Evolutionary conservation across 2,797 vertebrate species (phyloP), one percentile per base, ranked within the genome.

Genomic region (Acanthiza pusilla): DNA sequence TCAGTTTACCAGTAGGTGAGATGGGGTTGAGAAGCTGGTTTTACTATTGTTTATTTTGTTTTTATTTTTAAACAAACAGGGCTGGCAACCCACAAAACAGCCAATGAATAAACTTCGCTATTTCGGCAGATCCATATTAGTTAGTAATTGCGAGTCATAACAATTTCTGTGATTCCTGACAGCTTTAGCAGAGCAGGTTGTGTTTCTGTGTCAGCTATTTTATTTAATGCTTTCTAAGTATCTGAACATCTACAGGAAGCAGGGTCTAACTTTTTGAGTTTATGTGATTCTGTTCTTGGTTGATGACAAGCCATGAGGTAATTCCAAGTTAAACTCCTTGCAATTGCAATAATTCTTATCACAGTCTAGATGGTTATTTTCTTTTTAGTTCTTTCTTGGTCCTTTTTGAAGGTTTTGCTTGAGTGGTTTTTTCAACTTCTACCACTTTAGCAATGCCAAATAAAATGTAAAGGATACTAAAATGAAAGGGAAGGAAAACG

Each of bases 41-140:
- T 81, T 65, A 9, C 1, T 3, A 3, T 23, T n/a, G 20, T 40
- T 88, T 78, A 7, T 54, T 81, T 65, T 77, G 5, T 2, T 40
- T 88, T 34, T 77, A 2, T 73, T 89, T 88, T 70, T 61, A 20
- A 82, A 30, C 4, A 78, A 73, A 51, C 14, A 20, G 21, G 23
- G 2, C 10, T 42, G 50, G 12, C 13, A 67, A 16, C 7, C n/a
- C 58, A 53, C 27, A n/a, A 45, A 47, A 68, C 48, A 0, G 0
- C 4, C 7, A 53, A 7, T 25, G 19, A 72, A 32, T 32, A 26
- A 53, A 29, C 25, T 10, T 76, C n/a, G 15, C 13, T 61, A 42
- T 9, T 36, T 57, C 50, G 11, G 29, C 72, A 45, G 30, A 32
- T 73, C 30, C 7, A 3, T 65, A 13, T 38, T 38, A 38, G 12